These are phyloP conservation scores for Napeogenes sylphis DNA, from an alignment of 2,888 invertebrate species.

Conservation along the genomic window DNA sequence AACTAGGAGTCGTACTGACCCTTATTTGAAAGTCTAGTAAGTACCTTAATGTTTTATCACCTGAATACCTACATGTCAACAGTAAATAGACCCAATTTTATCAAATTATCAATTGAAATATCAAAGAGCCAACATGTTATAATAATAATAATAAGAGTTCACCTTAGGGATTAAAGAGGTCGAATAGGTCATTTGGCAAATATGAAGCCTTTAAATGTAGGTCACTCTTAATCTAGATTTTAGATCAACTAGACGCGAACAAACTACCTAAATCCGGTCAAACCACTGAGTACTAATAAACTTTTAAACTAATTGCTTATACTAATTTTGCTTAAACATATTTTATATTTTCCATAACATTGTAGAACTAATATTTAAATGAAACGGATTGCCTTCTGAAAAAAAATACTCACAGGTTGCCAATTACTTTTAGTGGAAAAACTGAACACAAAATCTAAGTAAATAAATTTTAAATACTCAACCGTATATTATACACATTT, in stretches of 20 bases:
- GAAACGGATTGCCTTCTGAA: too few relatives aligned
- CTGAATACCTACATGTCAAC: background rate
- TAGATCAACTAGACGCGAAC: conserved; percentile 1
- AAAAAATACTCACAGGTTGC: too few relatives aligned
- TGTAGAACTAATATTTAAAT: background rate
- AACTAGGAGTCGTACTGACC: too few relatives aligned
- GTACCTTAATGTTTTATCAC: too few relatives aligned
- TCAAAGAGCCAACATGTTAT: background rate
- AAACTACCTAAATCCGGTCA: background rate
- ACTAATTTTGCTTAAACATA: background rate
- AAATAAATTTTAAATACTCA: too few relatives aligned
- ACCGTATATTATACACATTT: too few relatives aligned
- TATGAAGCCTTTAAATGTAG: conserved; percentile 26
- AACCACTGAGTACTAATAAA: background rate
- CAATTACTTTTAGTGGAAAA: too few relatives aligned
- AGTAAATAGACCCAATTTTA: background rate
- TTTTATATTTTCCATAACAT: background rate
- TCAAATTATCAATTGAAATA: background rate
- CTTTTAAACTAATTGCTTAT: background rate
- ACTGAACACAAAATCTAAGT: too few relatives aligned
- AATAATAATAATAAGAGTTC: background rate
- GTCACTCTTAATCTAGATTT: conserved; percentile 10
- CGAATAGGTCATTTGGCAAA: conserved; percentile 8
- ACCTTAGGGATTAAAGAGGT: background rate
- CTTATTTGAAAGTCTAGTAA: too few relatives aligned